Evolutionary conservation across 2,888 invertebrate genomes (phyloP).

Genomic region (Brachyptera risi): DNA sequence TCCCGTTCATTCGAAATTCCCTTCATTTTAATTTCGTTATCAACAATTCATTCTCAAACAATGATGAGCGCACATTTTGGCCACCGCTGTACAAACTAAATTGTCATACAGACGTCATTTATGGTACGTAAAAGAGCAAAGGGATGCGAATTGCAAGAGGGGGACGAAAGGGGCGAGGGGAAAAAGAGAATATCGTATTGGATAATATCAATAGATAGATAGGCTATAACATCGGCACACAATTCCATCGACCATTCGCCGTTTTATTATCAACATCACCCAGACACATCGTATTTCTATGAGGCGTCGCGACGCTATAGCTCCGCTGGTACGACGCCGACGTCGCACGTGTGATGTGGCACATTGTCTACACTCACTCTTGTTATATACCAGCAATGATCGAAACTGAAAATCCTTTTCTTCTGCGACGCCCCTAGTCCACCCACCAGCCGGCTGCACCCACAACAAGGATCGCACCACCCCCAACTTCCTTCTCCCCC

Average conservation of each 20-base stretch:
- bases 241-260: background rate
- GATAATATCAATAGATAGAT: slow-evolving; percentile 7
- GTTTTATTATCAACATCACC: background rate
- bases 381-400: slow-evolving; percentile 4
- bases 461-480: too few relatives aligned
- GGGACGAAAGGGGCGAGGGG: background rate
- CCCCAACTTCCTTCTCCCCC: too few relatives aligned
- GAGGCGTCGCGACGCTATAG: background rate
- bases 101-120: too few relatives aligned
- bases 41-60: too few relatives aligned
- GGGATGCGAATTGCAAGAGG: background rate
- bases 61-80: too few relatives aligned
- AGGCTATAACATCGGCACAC: background rate
- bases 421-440: background rate
- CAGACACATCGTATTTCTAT: background rate
- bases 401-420: background rate
- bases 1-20: too few relatives aligned
- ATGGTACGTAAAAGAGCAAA: too few relatives aligned
- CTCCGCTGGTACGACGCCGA: background rate
- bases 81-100: too few relatives aligned
- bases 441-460: background rate
- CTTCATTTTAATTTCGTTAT: too few relatives aligned
- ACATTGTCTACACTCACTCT: background rate
- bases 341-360: background rate
- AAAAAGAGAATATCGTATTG: background rate